Evolutionary conservation across 2,797 vertebrate genomes (phyloP), one percentile per base, ranked within the genome.

Genomic region (Salmo trutta): DNA sequence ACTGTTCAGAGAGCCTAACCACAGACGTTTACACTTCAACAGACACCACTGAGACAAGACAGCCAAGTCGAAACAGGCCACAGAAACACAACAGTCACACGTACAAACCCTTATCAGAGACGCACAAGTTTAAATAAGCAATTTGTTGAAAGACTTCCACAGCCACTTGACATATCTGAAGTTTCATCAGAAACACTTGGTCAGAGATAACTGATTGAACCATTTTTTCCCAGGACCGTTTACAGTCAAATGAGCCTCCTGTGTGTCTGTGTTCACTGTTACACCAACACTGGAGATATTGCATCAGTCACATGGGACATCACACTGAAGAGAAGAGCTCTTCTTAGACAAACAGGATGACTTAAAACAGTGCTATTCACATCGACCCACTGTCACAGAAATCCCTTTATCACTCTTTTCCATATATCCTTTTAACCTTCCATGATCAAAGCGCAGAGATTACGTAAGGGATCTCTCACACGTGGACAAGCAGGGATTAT

Each of bases 261-360:
- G 21, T 24, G 59, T 82, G 88, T 87, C 89, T 87, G 88, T 85
- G 81, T 87, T 88, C 90, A 89, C 89, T 92, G 93, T 94, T 95
- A 90, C 94, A 93, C 83, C 86, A 83, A 84, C 82, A 81, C 88
- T 72, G 78, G 84, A 90, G 88, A 88, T 90, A 82, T 95, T 95
- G 93, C 94, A 92, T 95, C 94, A 95, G 93, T 94, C 94, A 94
- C 94, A 51, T 73, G 93, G 93, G 94, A 95, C 91, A 80, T 89
- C 84, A 85, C 92, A 87, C 91, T 94, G 94, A 94, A 92, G 93
- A 93, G 91, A 87, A 88, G 77, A 85, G 91, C 90, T 90, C 87
- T 89, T 92, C 90, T 88, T 91, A 94, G 90, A 93, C 93, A 94
- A 94, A 94, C 93, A 93, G 88, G 90, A 92, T 83, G 91, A 94